phyloP scores from a whole-genome alignment of 2,113 vertebrate genomes.

The Argyrosomus japonicus region DNA sequence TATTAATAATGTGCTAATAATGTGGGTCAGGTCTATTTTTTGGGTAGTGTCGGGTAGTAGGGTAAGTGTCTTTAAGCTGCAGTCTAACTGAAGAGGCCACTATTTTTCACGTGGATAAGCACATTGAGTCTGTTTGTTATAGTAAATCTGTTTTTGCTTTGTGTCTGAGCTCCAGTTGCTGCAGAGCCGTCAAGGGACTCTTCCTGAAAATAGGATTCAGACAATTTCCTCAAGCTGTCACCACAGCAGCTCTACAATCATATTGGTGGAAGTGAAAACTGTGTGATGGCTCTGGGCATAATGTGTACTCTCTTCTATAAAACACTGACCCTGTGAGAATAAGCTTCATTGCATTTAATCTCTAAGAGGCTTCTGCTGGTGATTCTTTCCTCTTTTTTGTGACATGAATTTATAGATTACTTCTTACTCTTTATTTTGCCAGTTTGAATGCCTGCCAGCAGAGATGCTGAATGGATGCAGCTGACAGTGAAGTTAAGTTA shows the following conservation, averaged over 20 bases:
- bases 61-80: not conserved
- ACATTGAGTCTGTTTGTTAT: slow-evolving; percentile 42
- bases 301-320: slow-evolving; percentile 35
- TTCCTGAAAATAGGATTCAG: slow-evolving; percentile 65
- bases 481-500: slow-evolving; percentile 1
- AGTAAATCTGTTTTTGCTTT: slow-evolving; percentile 57
- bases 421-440: slow-evolving; percentile 7
- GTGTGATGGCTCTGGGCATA: slow-evolving; percentile 45
- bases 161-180: slow-evolving; percentile 40
- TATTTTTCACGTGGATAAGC: slow-evolving; percentile 18
- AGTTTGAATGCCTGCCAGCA: not conserved
- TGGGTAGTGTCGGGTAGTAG: too few relatives aligned
- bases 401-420: slow-evolving; percentile 29
- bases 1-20: too few relatives aligned
- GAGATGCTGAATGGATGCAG: slow-evolving; percentile 14
- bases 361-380: slow-evolving; percentile 27
- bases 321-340: slow-evolving; percentile 49
- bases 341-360: slow-evolving; percentile 46
- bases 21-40: not conserved
- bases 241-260: slow-evolving; percentile 31
- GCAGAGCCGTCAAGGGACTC: slow-evolving; percentile 39
- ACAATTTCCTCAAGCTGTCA: slow-evolving; percentile 67
- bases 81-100: slow-evolving; percentile 2
- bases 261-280: slow-evolving; percentile 29
- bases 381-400: not conserved